Percentiles rank a stretch among this genome's conserved stretches.
Conservation (phyloP, 2,888 invertebrate species). For the Cephus runcator region DNA sequence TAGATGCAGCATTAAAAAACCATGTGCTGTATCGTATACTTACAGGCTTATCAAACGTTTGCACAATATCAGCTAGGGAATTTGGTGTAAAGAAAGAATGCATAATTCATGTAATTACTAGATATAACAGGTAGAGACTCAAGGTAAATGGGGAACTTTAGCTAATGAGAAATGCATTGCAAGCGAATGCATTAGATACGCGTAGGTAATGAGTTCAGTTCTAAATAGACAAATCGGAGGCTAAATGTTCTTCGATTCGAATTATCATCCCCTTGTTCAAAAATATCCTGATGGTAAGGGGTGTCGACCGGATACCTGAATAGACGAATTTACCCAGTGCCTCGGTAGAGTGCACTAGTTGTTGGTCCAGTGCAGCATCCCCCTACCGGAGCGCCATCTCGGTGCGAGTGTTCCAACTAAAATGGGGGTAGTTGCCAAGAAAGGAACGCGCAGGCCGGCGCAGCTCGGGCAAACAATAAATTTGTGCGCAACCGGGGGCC, state of each 20-base stretch:
- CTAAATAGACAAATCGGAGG: neutral
- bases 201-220: neutral
- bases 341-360: constrained; percentile 54
- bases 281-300: neutral
- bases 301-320: neutral
- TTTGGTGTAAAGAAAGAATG: neutral
- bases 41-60: neutral
- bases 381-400: constrained; percentile 42
- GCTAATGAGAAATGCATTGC: neutral
- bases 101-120: neutral
- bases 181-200: neutral
- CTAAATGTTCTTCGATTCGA: neutral
- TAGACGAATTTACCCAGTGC: constrained; percentile 18
- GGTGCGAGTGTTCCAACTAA: constrained; percentile 1
- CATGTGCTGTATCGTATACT: neutral
- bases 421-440: constrained; percentile 20
- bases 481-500: neutral
- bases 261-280: neutral
- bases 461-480: neutral
- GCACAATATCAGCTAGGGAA: neutral
- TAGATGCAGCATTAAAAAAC: neutral
- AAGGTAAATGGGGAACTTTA: neutral
- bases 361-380: constrained; percentile 58
- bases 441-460: neutral
- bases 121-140: neutral